Base-by-base conservation (phyloP, 53 echinoderm and acorn worm genomes). In the Crossaster papposus region DNA sequence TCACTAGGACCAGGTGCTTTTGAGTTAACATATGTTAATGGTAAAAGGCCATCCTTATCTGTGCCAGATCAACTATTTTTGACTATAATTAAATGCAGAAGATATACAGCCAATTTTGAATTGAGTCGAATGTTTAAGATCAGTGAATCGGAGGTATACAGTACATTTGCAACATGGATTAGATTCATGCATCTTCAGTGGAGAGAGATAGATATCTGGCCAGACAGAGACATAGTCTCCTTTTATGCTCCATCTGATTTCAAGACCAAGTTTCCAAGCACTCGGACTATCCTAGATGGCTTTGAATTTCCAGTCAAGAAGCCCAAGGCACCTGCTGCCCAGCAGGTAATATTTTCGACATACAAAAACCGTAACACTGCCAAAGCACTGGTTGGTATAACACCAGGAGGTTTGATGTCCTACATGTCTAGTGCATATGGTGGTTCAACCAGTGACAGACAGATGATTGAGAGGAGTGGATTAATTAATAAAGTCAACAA, bases 31-130 rank as follows among this genome's bases (percentile, higher is more conserved):
- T 44, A 35, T 37, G 76, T 36, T 22, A 32, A 76, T 76, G 76
- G 76, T 31, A 34, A 33, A 76, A 33, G 35, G 35, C 32, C 76
- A 35, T 33, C 33, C 33, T 33, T 58, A 58, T 58, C 81, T 81
- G 81, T 81, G 22, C 81, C 55, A 81, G 81, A 81, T 62, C 81
- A 81, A 81, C 63, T 81, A 33, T 81, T 81, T 81, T 58, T 62
- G 81, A 81, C 81, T 18, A 30, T 81, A 30, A 31, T 81, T 30
- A 81, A 81, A 65, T 82, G 64, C 35, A 82, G 82, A 38, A 64
- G 82, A 37, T 82, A 82, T 36, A 82, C 82, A 64, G 36, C 82
- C 37, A 82, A 82, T 82, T 82, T 82, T 65, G 82, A 82, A 65
- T 36, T 82, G 37, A 82, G 82, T 26, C 65, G 37, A 35, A 64